phyloP scores from a whole-genome alignment of 2,888 invertebrate genomes.

The Oscheius myriophilus region DNA sequence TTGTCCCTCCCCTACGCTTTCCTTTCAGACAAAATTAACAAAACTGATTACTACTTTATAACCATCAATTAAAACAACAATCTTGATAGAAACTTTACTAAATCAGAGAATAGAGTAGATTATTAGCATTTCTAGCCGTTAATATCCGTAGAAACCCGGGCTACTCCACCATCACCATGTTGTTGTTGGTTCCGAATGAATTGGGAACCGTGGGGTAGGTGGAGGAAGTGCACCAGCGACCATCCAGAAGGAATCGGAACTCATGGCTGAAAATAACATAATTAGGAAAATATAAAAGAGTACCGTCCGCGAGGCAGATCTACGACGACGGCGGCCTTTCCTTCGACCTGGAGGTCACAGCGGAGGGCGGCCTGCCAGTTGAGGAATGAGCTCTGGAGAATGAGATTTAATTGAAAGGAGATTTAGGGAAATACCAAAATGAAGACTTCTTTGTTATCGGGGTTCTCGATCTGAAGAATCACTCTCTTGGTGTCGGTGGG shows the following conservation, averaged over 20 bases:
- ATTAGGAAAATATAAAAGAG: background rate
- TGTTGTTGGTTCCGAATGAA: conserved; percentile 54
- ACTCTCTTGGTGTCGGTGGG: conserved; percentile 41
- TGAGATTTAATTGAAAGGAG: background rate
- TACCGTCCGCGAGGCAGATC: conserved; percentile 58
- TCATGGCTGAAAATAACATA: conserved; percentile 46
- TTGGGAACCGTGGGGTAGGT: conserved; percentile 51
- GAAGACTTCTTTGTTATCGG: conserved; percentile 52
- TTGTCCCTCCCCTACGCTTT: no score
- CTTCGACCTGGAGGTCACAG: conserved; percentile 42
- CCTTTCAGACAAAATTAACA: no score
- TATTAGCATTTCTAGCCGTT: no score
- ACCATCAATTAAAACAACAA: no score
- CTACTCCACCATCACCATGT: conserved; percentile 52
- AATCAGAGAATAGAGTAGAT: no score
- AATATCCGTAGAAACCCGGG: conserved; percentile 26
- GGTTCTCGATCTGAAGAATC: conserved; percentile 51
- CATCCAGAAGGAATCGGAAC: conserved; percentile 64
- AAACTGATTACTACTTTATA: no score
- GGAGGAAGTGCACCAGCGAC: conserved; percentile 54
- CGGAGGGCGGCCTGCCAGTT: conserved; percentile 65
- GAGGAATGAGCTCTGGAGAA: conserved; percentile 64
- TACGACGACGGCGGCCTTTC: conserved; percentile 54
- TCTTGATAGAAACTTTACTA: no score
- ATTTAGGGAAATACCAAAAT: conserved; percentile 41